Evolutionary conservation across 2,888 invertebrate genomes (phyloP).

Genomic region (Andrena camellia): DNA sequence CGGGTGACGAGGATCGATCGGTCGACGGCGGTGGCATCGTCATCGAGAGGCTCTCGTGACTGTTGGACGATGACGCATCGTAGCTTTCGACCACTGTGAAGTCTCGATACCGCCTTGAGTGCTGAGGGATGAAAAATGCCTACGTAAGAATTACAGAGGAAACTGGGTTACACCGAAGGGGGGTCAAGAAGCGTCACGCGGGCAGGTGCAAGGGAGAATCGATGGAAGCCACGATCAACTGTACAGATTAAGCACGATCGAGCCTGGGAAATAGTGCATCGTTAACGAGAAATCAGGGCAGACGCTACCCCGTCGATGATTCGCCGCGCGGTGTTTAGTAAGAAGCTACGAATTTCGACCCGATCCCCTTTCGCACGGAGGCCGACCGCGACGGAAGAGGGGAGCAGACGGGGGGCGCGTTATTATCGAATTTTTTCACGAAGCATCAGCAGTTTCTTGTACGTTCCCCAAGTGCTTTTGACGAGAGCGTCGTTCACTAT

Average conservation of each 20-base stretch:
- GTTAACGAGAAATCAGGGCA: conserved; percentile 43
- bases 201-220: conserved; percentile 32
- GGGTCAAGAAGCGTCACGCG: conserved; percentile 70
- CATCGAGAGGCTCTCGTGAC: conserved; percentile 48
- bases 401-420: not conserved
- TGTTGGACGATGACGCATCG: conserved; percentile 51
- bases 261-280: conserved; percentile 20
- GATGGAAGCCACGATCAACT: conserved; percentile 47
- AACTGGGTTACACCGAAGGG: conserved; percentile 69
- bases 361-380: not conserved
- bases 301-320: not conserved
- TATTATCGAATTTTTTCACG: conserved; percentile 28
- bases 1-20: conserved; percentile 46
- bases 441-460: conserved; percentile 5
- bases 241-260: conserved; percentile 61
- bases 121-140: conserved; percentile 73
- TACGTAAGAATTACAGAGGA: conserved; percentile 49
- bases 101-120: conserved; percentile 79
- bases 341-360: not conserved
- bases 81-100: conserved; percentile 62
- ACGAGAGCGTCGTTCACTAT: conserved; percentile 3
- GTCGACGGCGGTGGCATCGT: conserved; percentile 53
- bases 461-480: not conserved
- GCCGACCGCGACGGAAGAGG: not conserved
- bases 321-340: not conserved